phyloP scores from a whole-genome alignment of 2,113 vertebrate genomes.

The Cygnus atratus region DNA sequence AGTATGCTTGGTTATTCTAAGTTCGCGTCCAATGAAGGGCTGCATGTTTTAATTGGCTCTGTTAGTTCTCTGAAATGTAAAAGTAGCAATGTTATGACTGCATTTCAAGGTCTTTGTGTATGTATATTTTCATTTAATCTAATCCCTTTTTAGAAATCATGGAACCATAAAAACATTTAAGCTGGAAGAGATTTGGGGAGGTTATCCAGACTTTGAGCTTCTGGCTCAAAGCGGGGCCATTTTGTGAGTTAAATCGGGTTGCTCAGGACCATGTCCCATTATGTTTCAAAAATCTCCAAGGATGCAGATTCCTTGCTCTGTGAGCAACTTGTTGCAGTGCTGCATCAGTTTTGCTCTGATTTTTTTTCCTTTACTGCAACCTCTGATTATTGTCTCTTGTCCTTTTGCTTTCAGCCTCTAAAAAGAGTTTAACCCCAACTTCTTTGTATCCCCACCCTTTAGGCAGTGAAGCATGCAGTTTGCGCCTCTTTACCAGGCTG shows the following conservation, averaged over 20 bases:
- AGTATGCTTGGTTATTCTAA: neutral
- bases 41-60: constrained; percentile 55
- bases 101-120: neutral
- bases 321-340: neutral
- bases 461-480: neutral
- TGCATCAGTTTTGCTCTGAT: neutral
- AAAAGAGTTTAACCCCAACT: neutral
- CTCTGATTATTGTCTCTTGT: neutral
- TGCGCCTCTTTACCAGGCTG: neutral
- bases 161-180: constrained; percentile 27
- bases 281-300: neutral
- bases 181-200: constrained; percentile 25
- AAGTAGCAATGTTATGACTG: neutral
- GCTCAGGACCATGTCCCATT: fast-evolving
- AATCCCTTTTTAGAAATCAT: constrained; percentile 30
- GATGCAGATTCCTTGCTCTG: neutral
- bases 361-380: neutral
- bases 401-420: neutral
- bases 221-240: neutral
- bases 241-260: neutral
- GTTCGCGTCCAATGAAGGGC: neutral
- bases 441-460: neutral
- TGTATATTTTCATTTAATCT: constrained; percentile 35
- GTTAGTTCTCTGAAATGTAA: neutral
- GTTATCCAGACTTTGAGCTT: constrained; percentile 16